Evolutionary conservation across 2,113 vertebrate genomes (phyloP).

Genomic region (Cottus gobio): DNA sequence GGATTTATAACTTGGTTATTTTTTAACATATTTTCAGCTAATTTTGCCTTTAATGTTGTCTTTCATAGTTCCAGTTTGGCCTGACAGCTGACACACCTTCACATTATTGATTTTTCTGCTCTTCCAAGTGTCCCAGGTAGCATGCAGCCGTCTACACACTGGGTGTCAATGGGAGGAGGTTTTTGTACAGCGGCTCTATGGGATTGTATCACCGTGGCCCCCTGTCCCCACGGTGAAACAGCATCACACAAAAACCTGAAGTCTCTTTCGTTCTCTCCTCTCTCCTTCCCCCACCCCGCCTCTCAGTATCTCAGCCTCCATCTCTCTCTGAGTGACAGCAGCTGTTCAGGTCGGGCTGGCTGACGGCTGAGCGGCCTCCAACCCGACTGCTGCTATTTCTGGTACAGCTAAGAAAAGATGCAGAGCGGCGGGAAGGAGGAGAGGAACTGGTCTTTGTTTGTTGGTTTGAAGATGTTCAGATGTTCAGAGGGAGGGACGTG

Average conservation of each 20-base stretch:
- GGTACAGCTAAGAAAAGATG: constrained; percentile 69
- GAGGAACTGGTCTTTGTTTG: constrained; percentile 13
- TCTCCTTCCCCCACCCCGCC: constrained; percentile 48
- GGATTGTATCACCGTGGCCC: constrained; percentile 89
- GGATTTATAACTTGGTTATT: not conserved
- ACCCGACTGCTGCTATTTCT: constrained; percentile 78
- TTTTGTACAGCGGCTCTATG: constrained; percentile 90
- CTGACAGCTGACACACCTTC: not conserved
- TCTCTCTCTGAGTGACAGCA: constrained; percentile 51
- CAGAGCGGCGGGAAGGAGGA: constrained; percentile 1
- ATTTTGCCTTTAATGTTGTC: not conserved
- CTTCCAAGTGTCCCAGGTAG: not conserved
- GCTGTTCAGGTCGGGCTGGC: constrained; percentile 53
- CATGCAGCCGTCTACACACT: constrained; percentile 13
- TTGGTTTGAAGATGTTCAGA: constrained; percentile 18
- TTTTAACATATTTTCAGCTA: not conserved
- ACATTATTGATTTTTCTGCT: not conserved
- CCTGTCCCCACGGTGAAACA: constrained; percentile 90
- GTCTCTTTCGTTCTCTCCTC: constrained; percentile 13
- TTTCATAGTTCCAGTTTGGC: not conserved
- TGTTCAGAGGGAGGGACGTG: constrained; percentile 56
- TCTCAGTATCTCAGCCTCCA: constrained; percentile 72
- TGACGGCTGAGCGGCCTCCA: constrained; percentile 6
- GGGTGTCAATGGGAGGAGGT: constrained; percentile 73
- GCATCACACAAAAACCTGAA: constrained; percentile 87